Percentiles rank a stretch among this genome's conserved stretches.
Evolutionary conservation across 2,113 vertebrate genomes (phyloP).

Genomic region (Alouatta palliata): DNA sequence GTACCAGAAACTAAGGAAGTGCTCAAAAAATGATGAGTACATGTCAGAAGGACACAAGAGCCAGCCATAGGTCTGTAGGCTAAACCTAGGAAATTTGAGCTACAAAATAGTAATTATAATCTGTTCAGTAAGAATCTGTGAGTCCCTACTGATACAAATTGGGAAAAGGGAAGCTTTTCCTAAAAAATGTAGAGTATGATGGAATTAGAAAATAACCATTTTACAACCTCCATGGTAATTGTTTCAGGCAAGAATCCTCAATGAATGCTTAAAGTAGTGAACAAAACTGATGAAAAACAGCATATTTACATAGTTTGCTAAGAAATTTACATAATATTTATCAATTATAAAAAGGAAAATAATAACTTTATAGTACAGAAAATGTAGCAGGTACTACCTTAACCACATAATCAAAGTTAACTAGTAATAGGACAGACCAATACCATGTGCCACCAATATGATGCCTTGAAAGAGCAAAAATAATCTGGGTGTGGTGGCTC

Average conservation of each 20-base stretch:
- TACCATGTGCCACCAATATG: background rate
- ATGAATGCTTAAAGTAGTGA: background rate
- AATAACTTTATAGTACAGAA: background rate
- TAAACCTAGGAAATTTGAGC: background rate
- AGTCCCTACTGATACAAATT: background rate
- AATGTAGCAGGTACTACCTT: background rate
- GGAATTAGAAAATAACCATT: background rate
- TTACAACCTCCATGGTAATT: background rate
- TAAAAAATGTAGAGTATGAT: background rate
- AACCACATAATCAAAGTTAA: background rate
- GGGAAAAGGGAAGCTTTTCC: background rate
- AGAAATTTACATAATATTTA: background rate
- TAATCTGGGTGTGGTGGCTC: background rate
- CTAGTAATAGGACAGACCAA: background rate
- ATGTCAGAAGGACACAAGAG: background rate
- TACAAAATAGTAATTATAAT: background rate
- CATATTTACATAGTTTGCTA: background rate
- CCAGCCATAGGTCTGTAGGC: background rate
- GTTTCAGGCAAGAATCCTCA: background rate
- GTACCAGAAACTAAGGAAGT: background rate
- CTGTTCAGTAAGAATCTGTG: background rate
- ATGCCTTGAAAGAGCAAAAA: background rate
- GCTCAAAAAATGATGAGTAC: background rate
- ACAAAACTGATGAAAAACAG: background rate
- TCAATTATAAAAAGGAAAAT: background rate